These are phyloP conservation scores for Drosophila busckii DNA, from an alignment of 1,140 invertebrate genomes.

Conservation along the genomic window DNA sequence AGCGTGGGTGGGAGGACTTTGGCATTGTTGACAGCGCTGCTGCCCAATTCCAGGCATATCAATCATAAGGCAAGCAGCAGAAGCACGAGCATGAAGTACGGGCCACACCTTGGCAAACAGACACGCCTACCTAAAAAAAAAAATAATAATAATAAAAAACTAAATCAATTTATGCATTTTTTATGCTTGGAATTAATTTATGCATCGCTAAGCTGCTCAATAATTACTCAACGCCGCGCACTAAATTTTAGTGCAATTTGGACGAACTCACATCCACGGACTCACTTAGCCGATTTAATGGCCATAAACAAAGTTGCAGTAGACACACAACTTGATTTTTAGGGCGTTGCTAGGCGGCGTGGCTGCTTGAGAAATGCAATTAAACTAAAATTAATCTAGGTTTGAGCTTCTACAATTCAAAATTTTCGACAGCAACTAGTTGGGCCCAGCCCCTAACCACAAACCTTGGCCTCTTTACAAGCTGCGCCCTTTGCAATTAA, in stretches of 20 bases:
- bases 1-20: constrained; percentile 5
- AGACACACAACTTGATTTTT: constrained; percentile 27
- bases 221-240: too few species aligned
- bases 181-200: too few species aligned
- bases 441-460: too few species aligned
- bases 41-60: constrained; percentile 45
- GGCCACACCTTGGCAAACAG: not conserved
- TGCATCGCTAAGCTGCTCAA: too few species aligned
- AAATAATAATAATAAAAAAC: constrained; percentile 3
- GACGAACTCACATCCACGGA: too few species aligned
- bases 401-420: too few species aligned
- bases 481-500: too few species aligned
- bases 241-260: too few species aligned
- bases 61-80: constrained; percentile 48
- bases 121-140: not conserved
- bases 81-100: constrained; percentile 7
- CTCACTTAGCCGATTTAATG: too few species aligned
- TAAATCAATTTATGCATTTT: too few species aligned
- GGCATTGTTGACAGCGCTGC: constrained; percentile 27
- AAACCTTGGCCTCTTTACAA: not conserved
- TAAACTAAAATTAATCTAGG: constrained; percentile 54
- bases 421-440: too few species aligned
- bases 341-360: constrained; percentile 57
- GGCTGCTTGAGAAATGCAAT: constrained; percentile 49
- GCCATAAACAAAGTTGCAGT: constrained; percentile 57